Evolutionary conservation across 1,140 invertebrate genomes (phyloP).

Genomic region (Sipha flava): DNA sequence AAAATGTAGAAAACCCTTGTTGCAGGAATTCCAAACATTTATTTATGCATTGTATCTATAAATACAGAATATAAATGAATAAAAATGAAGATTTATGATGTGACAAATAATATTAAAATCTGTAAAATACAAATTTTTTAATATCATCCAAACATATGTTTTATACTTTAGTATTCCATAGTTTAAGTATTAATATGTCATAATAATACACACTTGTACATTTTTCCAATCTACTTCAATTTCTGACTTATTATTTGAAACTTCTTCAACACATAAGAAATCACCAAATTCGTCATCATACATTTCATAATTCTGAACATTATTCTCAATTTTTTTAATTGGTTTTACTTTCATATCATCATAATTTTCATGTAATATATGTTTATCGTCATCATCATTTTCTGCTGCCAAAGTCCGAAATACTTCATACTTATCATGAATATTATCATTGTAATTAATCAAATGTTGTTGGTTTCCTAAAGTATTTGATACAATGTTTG

Average conservation of each 20-base stretch:
- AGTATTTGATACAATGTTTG: background rate
- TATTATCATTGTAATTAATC: background rate
- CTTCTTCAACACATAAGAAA: conserved; percentile 47
- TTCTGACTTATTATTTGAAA: background rate
- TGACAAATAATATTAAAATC: too few species aligned
- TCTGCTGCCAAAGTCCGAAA: conserved; percentile 19
- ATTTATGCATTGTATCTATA: conserved; percentile 37
- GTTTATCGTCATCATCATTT: background rate
- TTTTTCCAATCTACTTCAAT: background rate
- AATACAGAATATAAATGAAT: background rate
- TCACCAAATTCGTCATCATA: conserved; percentile 53
- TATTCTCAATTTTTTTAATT: conserved; percentile 3
- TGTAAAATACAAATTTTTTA: too few species aligned
- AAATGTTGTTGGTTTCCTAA: background rate
- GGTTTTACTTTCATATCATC: background rate
- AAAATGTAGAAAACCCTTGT: conserved; percentile 36
- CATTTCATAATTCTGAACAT: background rate
- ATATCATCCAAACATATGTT: too few species aligned
- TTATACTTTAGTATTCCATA: too few species aligned
- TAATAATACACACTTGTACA: background rate
- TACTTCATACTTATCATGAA: conserved; percentile 34
- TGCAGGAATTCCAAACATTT: conserved; percentile 37
- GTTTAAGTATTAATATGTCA: too few species aligned
- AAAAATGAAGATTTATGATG: background rate
- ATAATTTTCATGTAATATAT: background rate